Evolutionary conservation across 2,113 vertebrate species (phyloP), one percentile per base, ranked within the genome.

Genomic region (Montifringilla adamsi): DNA sequence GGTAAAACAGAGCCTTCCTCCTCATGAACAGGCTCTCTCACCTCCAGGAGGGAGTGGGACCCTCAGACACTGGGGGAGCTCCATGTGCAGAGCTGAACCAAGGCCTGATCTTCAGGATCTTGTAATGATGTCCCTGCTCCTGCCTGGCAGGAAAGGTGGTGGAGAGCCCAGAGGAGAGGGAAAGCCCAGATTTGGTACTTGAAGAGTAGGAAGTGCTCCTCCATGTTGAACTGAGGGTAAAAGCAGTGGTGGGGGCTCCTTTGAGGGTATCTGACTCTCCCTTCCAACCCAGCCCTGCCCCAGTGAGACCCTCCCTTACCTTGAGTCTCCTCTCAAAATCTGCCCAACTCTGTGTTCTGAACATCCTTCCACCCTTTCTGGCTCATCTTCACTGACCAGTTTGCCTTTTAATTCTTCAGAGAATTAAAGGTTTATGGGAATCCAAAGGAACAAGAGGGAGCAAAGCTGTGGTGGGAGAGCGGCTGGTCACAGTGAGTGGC

Each of bases 51-150:
- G 43, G 6, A 15, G 5, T 0, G 6, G 50, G 15, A 39, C 35
- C 75, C 52, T 7, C 37, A 33, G 83, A 79, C 63, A 5, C 7
- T 12, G 27, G 28, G 31, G 15, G 27, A 58, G 39, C 59, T 66
- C 41, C 11, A 2, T 0, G 0, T 26, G 58, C 89, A 44, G 74
- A 26, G 47, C 73, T 62, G 63, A n/a, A 21, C 10, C 11, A 2
- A 15, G 27, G 39, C 11, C 63, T 53, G 67, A 15, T 21, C 19
- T 3, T 3, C 8, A 14, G 26, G 62, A 23, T 23, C 37, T 16
- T 10, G 1, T 5, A 6, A 2, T 1, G 27, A 0, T 79, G 46
- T 8, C 44, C 4, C 37, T 47, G 76, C 69, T 33, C 2, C 41
- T 47, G 3, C 8, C 60, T 41, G 70, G 1, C 23, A 6, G 13